Evolutionary conservation across 1,140 invertebrate genomes (phyloP).

Genomic region (Geopemphigus sp.): DNA sequence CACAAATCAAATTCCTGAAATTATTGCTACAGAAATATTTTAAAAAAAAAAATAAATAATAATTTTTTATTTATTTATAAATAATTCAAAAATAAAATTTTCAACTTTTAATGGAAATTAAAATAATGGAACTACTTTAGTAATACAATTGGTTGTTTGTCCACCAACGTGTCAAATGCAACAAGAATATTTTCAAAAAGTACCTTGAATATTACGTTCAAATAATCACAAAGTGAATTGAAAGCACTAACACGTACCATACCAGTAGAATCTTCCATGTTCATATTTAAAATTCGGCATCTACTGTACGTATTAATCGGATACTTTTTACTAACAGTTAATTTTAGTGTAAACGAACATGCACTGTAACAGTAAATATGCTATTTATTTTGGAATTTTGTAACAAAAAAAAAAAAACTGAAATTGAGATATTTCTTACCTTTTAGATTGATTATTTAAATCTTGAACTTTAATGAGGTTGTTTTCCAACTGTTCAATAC

Average conservation of each 20-base stretch:
- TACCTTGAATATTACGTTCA: conserved; percentile 23
- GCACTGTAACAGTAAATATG: neutral
- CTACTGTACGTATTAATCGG: neutral
- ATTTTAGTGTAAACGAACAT: neutral
- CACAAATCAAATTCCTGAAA: too few species aligned
- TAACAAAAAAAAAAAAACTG: too few species aligned
- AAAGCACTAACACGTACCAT: conserved; percentile 39
- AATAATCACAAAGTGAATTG: neutral
- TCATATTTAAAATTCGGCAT: conserved; percentile 29
- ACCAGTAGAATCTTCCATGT: conserved; percentile 19
- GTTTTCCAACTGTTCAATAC: conserved; percentile 21
- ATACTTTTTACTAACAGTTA: conserved; percentile 1
- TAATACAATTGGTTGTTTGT: too few species aligned
- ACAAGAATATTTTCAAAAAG: neutral
- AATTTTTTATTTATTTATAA: too few species aligned
- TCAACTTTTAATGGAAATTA: too few species aligned
- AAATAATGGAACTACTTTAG: neutral
- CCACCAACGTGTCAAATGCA: too few species aligned
- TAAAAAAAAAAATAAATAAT: too few species aligned
- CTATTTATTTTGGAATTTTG: neutral
- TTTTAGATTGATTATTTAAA: neutral
- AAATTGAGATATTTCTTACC: conserved; percentile 6
- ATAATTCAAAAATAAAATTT: too few species aligned
- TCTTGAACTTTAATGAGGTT: conserved; percentile 11
- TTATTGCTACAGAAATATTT: too few species aligned